Percentiles rank a stretch among this genome's conserved stretches.
phyloP scores from a whole-genome alignment of 2,797 vertebrate species.

The Ceyx erithaca region DNA sequence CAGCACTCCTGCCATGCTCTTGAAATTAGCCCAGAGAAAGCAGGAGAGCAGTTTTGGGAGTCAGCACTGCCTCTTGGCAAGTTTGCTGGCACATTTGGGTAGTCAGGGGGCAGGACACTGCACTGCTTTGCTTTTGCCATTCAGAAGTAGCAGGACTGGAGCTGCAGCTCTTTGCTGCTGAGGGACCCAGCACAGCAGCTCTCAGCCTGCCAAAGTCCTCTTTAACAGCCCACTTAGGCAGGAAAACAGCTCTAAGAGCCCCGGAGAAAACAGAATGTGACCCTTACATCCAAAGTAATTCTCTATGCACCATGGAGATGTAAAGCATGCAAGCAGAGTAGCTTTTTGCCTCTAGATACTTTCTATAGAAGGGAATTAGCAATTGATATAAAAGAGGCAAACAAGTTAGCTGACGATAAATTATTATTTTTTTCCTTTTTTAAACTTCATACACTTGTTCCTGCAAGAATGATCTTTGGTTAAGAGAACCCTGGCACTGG shows the following conservation, averaged over 20 bases:
- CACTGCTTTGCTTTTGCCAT: neutral
- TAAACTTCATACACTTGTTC: neutral
- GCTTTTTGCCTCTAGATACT: neutral
- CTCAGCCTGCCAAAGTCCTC: neutral
- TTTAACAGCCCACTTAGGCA: neutral
- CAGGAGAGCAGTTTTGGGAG: neutral
- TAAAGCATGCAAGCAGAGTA: neutral
- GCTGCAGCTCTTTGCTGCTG: neutral
- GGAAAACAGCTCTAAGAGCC: neutral
- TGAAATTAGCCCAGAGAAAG: neutral
- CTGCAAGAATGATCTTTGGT: neutral
- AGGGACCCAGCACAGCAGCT: neutral
- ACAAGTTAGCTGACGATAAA: neutral
- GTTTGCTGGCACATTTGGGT: neutral
- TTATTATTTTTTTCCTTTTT: too few species aligned
- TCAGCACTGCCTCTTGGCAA: neutral
- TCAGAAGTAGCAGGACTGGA: neutral
- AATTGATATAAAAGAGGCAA: neutral
- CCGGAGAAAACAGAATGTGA: neutral
- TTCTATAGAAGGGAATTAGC: neutral
- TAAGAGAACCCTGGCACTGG: neutral
- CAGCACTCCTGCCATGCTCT: neutral
- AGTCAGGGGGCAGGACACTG: neutral
- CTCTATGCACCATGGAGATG: accelerated
- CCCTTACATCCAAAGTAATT: neutral